These are phyloP conservation scores for Chydorus sphaericus DNA, from an alignment of 2,888 invertebrate species.

Conservation along the genomic window DNA sequence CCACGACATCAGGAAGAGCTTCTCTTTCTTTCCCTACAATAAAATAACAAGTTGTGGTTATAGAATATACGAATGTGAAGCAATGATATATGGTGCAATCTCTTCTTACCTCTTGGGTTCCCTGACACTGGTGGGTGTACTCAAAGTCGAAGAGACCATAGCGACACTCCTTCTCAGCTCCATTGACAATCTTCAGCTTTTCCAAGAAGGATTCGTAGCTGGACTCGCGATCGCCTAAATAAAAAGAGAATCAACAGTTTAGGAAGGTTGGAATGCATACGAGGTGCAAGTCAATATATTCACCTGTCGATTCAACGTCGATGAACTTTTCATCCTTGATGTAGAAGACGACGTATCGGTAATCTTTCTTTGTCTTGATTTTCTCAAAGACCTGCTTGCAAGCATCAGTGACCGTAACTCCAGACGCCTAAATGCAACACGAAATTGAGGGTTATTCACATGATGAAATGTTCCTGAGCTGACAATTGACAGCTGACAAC, in stretches of 20 bases:
- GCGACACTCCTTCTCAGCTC: slow-evolving; percentile 91
- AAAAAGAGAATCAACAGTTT: slow-evolving; percentile 16
- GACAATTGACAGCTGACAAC: too few relatives aligned
- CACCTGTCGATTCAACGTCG: slow-evolving; percentile 79
- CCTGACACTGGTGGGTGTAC: slow-evolving; percentile 93
- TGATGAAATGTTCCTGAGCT: background rate
- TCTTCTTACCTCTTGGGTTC: slow-evolving; percentile 62
- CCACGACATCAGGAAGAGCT: slow-evolving; percentile 95
- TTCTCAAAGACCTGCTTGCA: slow-evolving; percentile 92
- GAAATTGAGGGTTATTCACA: background rate
- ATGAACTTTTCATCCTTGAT: slow-evolving; percentile 93
- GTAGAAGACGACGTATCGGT: slow-evolving; percentile 91
- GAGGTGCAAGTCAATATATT: background rate
- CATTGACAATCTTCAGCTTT: slow-evolving; percentile 78
- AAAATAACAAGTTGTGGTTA: slow-evolving; percentile 3
- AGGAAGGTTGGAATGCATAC: too few relatives aligned
- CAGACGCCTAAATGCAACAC: slow-evolving; percentile 56
- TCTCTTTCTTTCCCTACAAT: slow-evolving; percentile 77
- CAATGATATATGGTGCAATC: too few relatives aligned
- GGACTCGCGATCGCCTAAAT: slow-evolving; percentile 53
- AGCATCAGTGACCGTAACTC: slow-evolving; percentile 86
- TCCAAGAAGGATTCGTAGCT: slow-evolving; percentile 88
- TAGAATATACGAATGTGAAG: too few relatives aligned
- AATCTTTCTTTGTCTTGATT: slow-evolving; percentile 94
- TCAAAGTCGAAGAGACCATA: slow-evolving; percentile 97